Percentiles rank a stretch among this genome's conserved stretches.
phyloP scores from a whole-genome alignment of 2,888 invertebrate genomes.

The Ormyrus rosae region DNA sequence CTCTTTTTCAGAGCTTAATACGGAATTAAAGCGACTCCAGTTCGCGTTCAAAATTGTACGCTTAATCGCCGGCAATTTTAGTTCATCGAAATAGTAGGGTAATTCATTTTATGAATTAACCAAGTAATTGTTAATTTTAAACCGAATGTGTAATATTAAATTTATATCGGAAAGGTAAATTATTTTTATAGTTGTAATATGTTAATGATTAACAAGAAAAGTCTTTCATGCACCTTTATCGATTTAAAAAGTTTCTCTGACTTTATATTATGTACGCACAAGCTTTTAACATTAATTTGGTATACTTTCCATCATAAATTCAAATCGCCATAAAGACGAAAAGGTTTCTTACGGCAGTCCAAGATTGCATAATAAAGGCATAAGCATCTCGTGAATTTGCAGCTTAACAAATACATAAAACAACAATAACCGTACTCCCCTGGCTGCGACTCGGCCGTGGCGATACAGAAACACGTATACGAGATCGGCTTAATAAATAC shows the following conservation, averaged over 20 bases:
- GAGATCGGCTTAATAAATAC: constrained; percentile 47
- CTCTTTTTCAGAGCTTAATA: not conserved
- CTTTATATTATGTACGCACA: not conserved
- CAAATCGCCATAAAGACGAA: not conserved
- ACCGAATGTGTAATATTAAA: too few species aligned
- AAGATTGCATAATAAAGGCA: constrained; percentile 39
- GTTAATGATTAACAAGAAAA: too few species aligned
- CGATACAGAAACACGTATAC: not conserved
- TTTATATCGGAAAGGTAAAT: too few species aligned
- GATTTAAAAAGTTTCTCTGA: not conserved
- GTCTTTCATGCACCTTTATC: too few species aligned
- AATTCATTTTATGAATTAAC: too few species aligned
- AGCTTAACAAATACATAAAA: constrained; percentile 29
- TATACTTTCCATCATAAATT: constrained; percentile 21
- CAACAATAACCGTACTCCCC: constrained; percentile 9
- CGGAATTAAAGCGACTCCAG: too few species aligned
- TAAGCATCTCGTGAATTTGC: constrained; percentile 33
- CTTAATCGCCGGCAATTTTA: too few species aligned
- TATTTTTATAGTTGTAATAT: too few species aligned
- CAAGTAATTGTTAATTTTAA: too few species aligned
- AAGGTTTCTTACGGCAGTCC: not conserved
- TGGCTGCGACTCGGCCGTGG: not conserved
- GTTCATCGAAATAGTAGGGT: too few species aligned
- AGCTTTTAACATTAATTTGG: not conserved
- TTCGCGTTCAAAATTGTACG: too few species aligned